These are phyloP conservation scores for Acleris cristana DNA, from an alignment of 2,888 invertebrate genomes.

Conservation along the genomic window DNA sequence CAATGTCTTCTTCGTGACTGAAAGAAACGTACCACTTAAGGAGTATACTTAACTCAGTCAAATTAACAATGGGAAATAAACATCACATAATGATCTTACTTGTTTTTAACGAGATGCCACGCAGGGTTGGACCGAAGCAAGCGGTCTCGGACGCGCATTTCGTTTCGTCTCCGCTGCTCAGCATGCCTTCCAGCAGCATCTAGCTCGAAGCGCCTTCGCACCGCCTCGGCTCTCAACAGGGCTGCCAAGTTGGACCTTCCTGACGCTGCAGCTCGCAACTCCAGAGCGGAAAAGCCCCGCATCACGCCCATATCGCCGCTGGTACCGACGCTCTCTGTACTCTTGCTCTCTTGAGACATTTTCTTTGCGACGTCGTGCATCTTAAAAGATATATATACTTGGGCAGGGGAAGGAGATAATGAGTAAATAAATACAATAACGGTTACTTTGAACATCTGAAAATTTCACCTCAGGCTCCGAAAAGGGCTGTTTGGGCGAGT, in stretches of 20 bases:
- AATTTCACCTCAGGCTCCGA: too few relatives aligned
- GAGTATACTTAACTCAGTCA: not conserved
- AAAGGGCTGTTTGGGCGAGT: too few relatives aligned
- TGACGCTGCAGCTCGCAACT: constrained; percentile 66
- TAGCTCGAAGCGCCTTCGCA: constrained; percentile 85
- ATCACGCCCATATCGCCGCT: constrained; percentile 55
- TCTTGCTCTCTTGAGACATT: constrained; percentile 68
- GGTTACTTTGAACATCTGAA: too few relatives aligned
- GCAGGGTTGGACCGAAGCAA: constrained; percentile 86
- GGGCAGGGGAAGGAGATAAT: too few relatives aligned
- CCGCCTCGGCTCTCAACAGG: constrained; percentile 85
- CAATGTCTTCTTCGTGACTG: constrained; percentile 87
- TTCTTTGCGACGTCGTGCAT: constrained; percentile 70
- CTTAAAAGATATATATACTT: constrained; percentile 49
- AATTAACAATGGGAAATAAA: not conserved
- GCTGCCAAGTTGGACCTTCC: constrained; percentile 87
- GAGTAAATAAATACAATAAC: too few relatives aligned
- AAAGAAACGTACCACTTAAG: constrained; percentile 29
- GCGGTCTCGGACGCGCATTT: constrained; percentile 84
- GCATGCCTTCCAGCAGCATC: constrained; percentile 84
- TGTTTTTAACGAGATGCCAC: constrained; percentile 87
- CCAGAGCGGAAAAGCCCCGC: constrained; percentile 75
- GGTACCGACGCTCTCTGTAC: constrained; percentile 57
- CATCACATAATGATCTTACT: constrained; percentile 55
- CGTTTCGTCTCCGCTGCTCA: constrained; percentile 84